These are phyloP conservation scores for Chelon auratus DNA, from an alignment of 2,797 vertebrate species.

Conservation along the genomic window DNA sequence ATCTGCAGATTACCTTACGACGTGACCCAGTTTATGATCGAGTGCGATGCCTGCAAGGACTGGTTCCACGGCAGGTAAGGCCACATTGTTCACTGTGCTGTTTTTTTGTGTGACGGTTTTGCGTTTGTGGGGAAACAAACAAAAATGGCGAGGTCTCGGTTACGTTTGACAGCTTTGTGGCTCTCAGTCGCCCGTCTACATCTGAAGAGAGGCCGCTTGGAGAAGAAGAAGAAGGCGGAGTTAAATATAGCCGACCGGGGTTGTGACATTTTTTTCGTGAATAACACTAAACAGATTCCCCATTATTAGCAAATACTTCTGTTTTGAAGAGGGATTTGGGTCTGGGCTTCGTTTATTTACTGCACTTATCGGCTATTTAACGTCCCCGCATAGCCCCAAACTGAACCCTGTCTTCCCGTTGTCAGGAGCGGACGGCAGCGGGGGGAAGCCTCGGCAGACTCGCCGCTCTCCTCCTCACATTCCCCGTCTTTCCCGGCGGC, in stretches of 20 bases:
- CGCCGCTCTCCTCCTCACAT: constrained; percentile 12
- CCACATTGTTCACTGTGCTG: constrained; percentile 1
- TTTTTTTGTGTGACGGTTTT: constrained; percentile 50
- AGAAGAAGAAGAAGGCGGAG: constrained; percentile 88
- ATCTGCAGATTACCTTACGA: constrained; percentile 99
- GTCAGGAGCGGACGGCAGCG: constrained; percentile 52
- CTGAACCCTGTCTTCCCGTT: constrained; percentile 24
- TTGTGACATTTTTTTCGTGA: constrained; percentile 80
- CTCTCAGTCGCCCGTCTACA: constrained; percentile 76
- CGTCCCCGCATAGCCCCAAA: constrained; percentile 36
- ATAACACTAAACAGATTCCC: constrained; percentile 65
- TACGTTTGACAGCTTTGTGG: constrained; percentile 84
- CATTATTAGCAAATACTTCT: neutral
- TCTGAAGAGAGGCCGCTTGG: constrained; percentile 86
- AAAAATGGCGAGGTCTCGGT: constrained; percentile 73
- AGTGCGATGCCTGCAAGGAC: constrained; percentile 97
- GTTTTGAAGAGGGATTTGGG: constrained; percentile 13
- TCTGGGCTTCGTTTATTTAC: constrained; percentile 17
- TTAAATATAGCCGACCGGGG: constrained; percentile 76
- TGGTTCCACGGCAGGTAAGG: constrained; percentile 99
- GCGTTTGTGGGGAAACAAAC: constrained; percentile 66
- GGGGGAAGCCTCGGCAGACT: constrained; percentile 56
- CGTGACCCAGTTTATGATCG: constrained; percentile 99
- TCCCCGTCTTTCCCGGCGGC: neutral
- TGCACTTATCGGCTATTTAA: constrained; percentile 1